Evolutionary conservation across 2,888 invertebrate genomes (phyloP).

Genomic region (Meandrusa payeni): DNA sequence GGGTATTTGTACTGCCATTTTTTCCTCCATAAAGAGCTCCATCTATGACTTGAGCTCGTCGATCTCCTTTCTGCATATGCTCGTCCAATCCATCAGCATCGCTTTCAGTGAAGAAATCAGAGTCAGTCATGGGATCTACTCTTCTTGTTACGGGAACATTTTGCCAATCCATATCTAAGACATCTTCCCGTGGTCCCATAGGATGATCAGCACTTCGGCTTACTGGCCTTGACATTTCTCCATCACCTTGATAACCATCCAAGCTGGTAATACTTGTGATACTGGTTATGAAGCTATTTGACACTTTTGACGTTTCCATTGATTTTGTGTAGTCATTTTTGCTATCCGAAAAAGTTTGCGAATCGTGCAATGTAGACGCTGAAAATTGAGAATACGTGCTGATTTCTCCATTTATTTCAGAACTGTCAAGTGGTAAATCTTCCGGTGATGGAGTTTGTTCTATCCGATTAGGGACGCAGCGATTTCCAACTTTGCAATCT

Average conservation of each 20-base stretch:
- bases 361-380: slow-evolving; percentile 71
- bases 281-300: slow-evolving; percentile 90
- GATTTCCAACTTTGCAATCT: slow-evolving; percentile 69
- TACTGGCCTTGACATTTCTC: slow-evolving; percentile 93
- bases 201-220: slow-evolving; percentile 91
- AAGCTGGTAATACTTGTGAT: slow-evolving; percentile 95
- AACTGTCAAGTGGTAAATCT: slow-evolving; percentile 90
- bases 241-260: slow-evolving; percentile 96
- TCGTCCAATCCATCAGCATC: slow-evolving; percentile 93
- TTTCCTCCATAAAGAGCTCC: slow-evolving; percentile 92
- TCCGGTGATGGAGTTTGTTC: slow-evolving; percentile 93
- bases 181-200: slow-evolving; percentile 76
- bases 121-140: slow-evolving; percentile 94
- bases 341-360: slow-evolving; percentile 78
- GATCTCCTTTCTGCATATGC: slow-evolving; percentile 84
- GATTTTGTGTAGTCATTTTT: slow-evolving; percentile 83
- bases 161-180: slow-evolving; percentile 78
- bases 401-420: slow-evolving; percentile 82
- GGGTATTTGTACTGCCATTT: slow-evolving; percentile 77
- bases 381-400: slow-evolving; percentile 78
- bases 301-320: slow-evolving; percentile 83
- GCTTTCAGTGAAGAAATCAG: slow-evolving; percentile 94
- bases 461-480: slow-evolving; percentile 68
- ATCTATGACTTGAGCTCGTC: slow-evolving; percentile 92
- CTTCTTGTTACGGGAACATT: slow-evolving; percentile 84